Evolutionary conservation across 2,113 vertebrate species (phyloP).

Genomic region (Pygoscelis antarcticus): DNA sequence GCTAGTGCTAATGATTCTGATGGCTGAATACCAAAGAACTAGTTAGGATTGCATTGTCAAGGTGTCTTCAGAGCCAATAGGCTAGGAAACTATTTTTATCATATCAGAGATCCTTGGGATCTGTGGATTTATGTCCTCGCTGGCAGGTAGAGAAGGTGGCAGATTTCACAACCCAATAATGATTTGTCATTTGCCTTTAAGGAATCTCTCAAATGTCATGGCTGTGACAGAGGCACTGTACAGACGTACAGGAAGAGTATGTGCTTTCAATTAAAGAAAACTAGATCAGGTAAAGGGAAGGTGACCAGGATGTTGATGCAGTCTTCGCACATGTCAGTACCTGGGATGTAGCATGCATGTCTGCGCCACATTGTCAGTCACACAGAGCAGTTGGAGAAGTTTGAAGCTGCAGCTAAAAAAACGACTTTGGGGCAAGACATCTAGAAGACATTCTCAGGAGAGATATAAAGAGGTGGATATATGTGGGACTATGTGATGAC

Average conservation of each 20-base stretch:
- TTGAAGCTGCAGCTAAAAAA: not conserved
- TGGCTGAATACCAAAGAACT: not conserved
- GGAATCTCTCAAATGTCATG: not conserved
- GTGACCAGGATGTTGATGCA: not conserved
- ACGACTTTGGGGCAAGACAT: fast-evolving
- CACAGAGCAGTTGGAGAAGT: not conserved
- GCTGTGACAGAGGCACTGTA: not conserved
- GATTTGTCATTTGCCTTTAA: not conserved
- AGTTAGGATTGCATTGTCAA: not conserved
- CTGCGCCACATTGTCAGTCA: not conserved
- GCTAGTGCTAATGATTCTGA: not conserved
- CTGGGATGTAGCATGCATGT: not conserved
- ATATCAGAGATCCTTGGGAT: not conserved
- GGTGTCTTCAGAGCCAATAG: not conserved
- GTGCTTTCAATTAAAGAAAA: not conserved
- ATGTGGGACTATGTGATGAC: not conserved
- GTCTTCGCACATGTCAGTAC: fast-evolving
- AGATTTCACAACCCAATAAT: not conserved
- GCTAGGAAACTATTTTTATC: not conserved
- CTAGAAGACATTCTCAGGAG: not conserved
- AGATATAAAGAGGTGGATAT: not conserved
- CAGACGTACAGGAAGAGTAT: not conserved
- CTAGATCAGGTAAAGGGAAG: not conserved
- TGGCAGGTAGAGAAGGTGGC: not conserved
- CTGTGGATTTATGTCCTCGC: not conserved